Conservation (phyloP, 2,888 invertebrate species). For the Microctonus brassicae region DNA sequence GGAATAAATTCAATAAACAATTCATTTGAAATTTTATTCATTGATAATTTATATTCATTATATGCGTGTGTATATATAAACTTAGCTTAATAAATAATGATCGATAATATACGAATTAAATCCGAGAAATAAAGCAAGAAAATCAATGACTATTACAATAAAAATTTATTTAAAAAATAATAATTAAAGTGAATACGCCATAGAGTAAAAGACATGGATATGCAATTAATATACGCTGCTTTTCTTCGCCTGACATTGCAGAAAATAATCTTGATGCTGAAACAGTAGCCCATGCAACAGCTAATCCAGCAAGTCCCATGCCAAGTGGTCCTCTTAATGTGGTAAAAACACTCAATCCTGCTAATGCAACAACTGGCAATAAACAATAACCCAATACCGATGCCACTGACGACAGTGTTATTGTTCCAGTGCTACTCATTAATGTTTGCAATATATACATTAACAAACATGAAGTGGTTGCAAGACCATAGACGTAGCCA, state of each 20-base stretch:
- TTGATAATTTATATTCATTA: neutral
- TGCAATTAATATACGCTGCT: slow-evolving; percentile 88
- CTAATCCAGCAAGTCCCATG: slow-evolving; percentile 76
- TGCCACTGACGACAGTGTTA: slow-evolving; percentile 84
- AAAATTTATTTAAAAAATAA: slow-evolving; percentile 79
- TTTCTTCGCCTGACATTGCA: slow-evolving; percentile 88
- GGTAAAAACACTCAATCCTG: slow-evolving; percentile 82
- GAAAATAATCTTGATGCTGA: slow-evolving; percentile 94
- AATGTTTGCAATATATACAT: slow-evolving; percentile 89
- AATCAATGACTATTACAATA: neutral
- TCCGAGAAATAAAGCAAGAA: neutral
- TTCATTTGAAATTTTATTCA: slow-evolving; percentile 5
- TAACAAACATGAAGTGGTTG: slow-evolving; percentile 88
- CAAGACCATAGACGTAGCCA: slow-evolving; percentile 95
- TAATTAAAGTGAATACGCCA: slow-evolving; percentile 92
- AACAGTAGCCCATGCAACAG: slow-evolving; percentile 90
- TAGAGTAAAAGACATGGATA: slow-evolving; percentile 95
- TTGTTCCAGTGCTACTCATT: slow-evolving; percentile 82
- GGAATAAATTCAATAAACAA: neutral
- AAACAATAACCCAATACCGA: slow-evolving; percentile 94
- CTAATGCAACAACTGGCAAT: slow-evolving; percentile 90
- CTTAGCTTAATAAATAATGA: neutral
- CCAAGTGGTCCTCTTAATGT: slow-evolving; percentile 83
- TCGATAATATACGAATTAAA: neutral
- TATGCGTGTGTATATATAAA: neutral